Evolutionary conservation across 1,140 invertebrate genomes (phyloP), one percentile per base, ranked within the genome.

Genomic region (Drosophila athabasca): DNA sequence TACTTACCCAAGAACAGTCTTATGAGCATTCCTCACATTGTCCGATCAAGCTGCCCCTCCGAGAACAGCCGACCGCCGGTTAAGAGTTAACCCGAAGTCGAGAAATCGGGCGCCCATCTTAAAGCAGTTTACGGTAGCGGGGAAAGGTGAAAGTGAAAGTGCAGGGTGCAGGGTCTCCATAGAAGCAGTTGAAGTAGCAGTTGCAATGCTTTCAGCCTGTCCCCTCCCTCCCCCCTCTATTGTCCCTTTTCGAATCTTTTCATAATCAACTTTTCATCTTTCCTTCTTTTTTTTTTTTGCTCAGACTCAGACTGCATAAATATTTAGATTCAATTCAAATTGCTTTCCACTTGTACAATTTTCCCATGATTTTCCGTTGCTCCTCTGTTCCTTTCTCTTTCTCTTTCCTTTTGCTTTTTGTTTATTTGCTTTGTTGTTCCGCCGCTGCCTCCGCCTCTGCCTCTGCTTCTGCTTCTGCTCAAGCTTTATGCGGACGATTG

Each of bases 321-420:
- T 76, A 76, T 76, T 76, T 76, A 76, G 65, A 79, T 70, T 65
- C 64, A 66, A 52, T 70, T 70, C 70, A 80, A 70, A 62, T 76
- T 76, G 73, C 26, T 65, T 79, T 64, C 54, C 68, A 74, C 68
- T 74, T 58, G 48, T 60, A 39, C 43, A 74, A 50, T 51, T 73
- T 55, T 41, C 22, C 44, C 51, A 48, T 11, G 15, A n/a, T 35
- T 46, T 9, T 29, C 26, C 17, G n/a, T 48, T 19, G 17, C 17
- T 19, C 43, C 66, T 48, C 45, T 35, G 41, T 45, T 19, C 41
- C 35, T 35, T n/a, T 41, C 51, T 15, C 26, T 52, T 57, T 53
- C 15, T 2, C 15, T 41, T 35, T 22, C 13, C 15, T 31, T 15
- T 43, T 29, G 15, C 35, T 53, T 39, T 57, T 26, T 64, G 50